These are phyloP conservation scores for Harpalus rubripes DNA, from an alignment of 2,888 invertebrate genomes.

Conservation along the genomic window DNA sequence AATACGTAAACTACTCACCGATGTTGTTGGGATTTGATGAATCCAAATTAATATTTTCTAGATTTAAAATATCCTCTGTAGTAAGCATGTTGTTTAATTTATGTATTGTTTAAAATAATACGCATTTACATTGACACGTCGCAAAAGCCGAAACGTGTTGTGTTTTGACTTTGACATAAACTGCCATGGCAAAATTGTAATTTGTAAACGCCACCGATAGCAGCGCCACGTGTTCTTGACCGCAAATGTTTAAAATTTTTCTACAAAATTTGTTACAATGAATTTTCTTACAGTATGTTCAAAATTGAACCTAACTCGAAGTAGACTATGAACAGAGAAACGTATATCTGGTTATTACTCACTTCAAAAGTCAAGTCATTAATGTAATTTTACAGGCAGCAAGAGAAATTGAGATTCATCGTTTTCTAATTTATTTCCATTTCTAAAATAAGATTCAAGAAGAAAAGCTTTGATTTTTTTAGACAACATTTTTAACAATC, in stretches of 20 bases:
- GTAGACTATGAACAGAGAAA: no score
- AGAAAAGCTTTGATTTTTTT: no score
- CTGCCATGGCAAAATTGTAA: conserved; percentile 10
- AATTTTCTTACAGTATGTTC: neutral
- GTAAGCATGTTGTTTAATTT: conserved; percentile 65
- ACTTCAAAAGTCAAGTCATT: no score
- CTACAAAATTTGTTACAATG: neutral
- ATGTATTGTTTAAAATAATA: conserved; percentile 35
- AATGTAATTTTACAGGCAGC: no score
- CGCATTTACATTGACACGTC: conserved; percentile 65
- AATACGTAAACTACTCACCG: conserved; percentile 33
- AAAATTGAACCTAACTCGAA: no score
- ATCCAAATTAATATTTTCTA: conserved; percentile 50
- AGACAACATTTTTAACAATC: no score
- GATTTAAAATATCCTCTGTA: conserved; percentile 61
- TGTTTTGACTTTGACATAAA: conserved; percentile 51
- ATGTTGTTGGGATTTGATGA: conserved; percentile 59
- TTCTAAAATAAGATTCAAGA: no score
- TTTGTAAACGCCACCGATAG: neutral
- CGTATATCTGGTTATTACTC: no score
- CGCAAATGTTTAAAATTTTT: neutral
- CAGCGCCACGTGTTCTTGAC: neutral
- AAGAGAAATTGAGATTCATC: no score
- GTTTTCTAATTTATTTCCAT: no score
- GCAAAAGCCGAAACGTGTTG: conserved; percentile 64